Conservation (phyloP, 2,113 vertebrate genomes). For the Halcyon malimbica region DNA sequence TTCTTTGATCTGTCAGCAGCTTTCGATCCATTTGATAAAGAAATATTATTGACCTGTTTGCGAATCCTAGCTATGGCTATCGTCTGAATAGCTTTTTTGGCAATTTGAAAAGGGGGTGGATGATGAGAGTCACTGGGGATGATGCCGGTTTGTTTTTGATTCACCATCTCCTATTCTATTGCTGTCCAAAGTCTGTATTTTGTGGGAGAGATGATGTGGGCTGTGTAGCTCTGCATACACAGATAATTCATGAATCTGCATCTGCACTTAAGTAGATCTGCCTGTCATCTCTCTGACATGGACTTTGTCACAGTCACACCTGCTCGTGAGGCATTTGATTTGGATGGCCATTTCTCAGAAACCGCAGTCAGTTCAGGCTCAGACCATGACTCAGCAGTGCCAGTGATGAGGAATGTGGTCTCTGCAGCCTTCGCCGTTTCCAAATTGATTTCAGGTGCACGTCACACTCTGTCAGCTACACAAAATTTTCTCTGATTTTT, state of each 20-base stretch:
- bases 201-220: not conserved
- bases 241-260: not conserved
- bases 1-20: not conserved
- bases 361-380: not conserved
- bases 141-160: not conserved
- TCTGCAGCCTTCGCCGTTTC: conserved; percentile 7
- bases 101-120: not conserved
- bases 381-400: conserved; percentile 24
- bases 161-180: not conserved
- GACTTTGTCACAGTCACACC: not conserved
- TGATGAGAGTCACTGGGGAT: not conserved
- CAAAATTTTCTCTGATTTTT: not conserved
- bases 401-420: conserved; percentile 12
- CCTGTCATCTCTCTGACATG: not conserved
- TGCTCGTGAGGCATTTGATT: not conserved
- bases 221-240: not conserved
- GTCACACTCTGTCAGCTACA: not conserved
- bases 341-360: not conserved
- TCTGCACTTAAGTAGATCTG: not conserved
- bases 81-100: not conserved
- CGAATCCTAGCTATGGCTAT: not conserved
- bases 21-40: conserved; percentile 1
- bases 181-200: not conserved
- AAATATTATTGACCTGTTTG: not conserved
- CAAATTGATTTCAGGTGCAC: conserved; percentile 35